Conservation (phyloP, 2,797 vertebrate genomes). For the Mycteria americana region DNA sequence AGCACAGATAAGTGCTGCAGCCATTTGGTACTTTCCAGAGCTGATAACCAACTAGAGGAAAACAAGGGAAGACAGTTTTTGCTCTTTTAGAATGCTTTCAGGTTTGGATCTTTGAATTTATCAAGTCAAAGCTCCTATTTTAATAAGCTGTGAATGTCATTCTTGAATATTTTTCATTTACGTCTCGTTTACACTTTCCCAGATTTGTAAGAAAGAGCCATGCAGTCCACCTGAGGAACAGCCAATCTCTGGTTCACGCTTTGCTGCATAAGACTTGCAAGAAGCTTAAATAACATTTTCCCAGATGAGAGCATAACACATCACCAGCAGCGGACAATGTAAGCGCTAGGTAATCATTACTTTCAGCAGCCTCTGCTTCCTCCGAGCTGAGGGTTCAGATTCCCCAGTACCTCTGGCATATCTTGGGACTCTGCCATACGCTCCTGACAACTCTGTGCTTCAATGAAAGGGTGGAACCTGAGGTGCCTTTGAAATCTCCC, state of each 20-base stretch:
- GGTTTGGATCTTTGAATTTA: neutral
- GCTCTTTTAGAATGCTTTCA: neutral
- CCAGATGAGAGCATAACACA: neutral
- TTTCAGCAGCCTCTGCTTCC: neutral
- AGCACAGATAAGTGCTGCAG: conserved; percentile 95
- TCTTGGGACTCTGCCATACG: neutral
- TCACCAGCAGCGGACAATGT: accelerated
- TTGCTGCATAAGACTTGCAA: neutral
- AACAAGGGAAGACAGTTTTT: conserved; percentile 33
- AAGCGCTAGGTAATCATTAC: accelerated
- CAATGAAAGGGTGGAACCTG: neutral
- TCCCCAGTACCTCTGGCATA: neutral
- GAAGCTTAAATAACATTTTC: neutral
- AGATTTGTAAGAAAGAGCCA: neutral
- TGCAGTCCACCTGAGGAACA: accelerated
- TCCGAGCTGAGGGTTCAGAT: neutral
- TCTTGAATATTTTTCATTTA: neutral
- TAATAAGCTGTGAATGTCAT: neutral
- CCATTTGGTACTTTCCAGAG: conserved; percentile 97
- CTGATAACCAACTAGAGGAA: conserved; percentile 91
- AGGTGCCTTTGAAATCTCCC: neutral
- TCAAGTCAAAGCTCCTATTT: neutral
- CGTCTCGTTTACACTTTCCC: accelerated
- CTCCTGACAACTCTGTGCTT: neutral
- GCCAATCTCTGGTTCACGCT: neutral